phyloP scores from a whole-genome alignment of 2,113 vertebrate genomes.

The Eubucco bourcierii region DNA sequence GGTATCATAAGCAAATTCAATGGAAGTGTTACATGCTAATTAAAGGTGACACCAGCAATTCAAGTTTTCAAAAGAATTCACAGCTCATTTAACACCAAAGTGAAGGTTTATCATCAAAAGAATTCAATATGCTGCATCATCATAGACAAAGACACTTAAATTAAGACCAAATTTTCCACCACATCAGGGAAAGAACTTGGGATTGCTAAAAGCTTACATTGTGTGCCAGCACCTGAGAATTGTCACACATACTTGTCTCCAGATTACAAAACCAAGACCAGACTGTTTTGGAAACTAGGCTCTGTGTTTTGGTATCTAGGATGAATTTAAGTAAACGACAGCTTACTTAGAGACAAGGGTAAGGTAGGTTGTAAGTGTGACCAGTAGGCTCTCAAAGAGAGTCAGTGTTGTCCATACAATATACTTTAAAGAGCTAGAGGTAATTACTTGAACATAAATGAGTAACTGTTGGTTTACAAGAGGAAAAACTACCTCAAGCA shows the following conservation, averaged over 20 bases:
- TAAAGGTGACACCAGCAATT: background rate
- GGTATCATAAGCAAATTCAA: background rate
- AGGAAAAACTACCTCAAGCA: background rate
- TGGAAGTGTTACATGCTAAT: background rate
- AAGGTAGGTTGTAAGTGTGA: background rate
- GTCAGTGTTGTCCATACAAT: background rate
- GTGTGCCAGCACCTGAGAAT: background rate
- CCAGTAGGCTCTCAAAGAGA: background rate
- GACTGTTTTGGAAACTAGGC: background rate
- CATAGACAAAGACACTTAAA: background rate
- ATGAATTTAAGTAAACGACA: background rate
- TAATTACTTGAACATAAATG: background rate
- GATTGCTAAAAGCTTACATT: rapidly evolving
- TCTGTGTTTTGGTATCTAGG: background rate
- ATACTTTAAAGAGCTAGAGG: background rate
- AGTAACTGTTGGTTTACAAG: background rate
- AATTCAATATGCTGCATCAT: background rate
- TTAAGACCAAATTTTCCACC: background rate
- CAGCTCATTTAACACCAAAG: background rate
- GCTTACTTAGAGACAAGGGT: background rate
- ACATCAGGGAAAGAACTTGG: background rate
- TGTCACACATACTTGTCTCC: background rate
- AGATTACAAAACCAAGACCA: background rate
- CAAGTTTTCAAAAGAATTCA: background rate
- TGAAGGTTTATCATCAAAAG: background rate